These are phyloP conservation scores for Lithophane socia DNA, from an alignment of 2,888 invertebrate species.

Conservation along the genomic window DNA sequence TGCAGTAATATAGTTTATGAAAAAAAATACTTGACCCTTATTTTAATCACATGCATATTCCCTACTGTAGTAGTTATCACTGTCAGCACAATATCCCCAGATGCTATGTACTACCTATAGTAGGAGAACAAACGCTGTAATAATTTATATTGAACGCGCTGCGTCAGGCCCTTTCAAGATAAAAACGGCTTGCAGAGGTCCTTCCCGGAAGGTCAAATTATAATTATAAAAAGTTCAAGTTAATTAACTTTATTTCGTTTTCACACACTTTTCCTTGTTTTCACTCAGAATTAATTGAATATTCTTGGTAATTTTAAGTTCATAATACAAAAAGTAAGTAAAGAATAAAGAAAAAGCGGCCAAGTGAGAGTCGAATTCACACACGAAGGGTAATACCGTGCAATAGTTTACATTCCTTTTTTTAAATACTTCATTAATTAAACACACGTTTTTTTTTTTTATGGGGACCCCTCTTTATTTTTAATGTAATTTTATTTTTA, in stretches of 20 bases:
- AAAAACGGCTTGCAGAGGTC: conserved; percentile 15
- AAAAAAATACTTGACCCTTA: no score
- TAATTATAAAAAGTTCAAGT: conserved; percentile 24
- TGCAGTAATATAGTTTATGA: no score
- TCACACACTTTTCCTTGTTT: conserved; percentile 30
- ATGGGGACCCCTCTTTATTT: no score
- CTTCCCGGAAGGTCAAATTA: conserved; percentile 16
- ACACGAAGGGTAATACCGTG: no score
- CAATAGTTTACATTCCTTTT: no score
- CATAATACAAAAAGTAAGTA: no score
- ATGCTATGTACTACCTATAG: neutral
- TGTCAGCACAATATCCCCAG: neutral
- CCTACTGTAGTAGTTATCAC: neutral
- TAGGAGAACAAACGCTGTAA: neutral
- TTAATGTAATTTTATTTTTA: no score
- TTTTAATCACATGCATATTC: no score
- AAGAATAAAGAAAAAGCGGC: no score
- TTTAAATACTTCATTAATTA: no score
- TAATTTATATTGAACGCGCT: conserved; percentile 20
- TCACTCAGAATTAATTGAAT: neutral
- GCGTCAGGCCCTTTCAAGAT: conserved; percentile 21
- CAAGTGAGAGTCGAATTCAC: no score
- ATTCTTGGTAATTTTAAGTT: neutral
- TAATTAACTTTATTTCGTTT: conserved; percentile 44
- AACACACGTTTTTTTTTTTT: no score